Conservation (phyloP, 2,797 vertebrate genomes). For the Pangasius djambal region DNA sequence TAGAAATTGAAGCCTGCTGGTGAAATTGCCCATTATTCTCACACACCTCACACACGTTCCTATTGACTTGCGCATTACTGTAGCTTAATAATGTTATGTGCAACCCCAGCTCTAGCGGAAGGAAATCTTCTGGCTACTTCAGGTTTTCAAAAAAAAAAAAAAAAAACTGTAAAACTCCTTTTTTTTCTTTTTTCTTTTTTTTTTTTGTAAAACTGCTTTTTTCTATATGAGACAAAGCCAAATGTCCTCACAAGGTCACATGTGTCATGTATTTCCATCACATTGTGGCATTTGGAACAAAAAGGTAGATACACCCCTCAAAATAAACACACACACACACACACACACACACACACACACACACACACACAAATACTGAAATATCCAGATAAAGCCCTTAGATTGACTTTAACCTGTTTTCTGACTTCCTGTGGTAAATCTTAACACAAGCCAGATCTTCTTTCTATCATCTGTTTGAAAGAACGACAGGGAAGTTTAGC, state of each 20-base stretch:
- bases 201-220: not conserved
- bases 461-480: slow-evolving; percentile 17
- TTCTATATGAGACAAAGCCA: not conserved
- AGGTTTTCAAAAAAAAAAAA: too few relatives aligned
- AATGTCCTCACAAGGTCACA: not conserved
- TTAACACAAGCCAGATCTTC: slow-evolving; percentile 14
- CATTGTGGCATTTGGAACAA: not conserved
- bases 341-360: not conserved
- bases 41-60: not conserved
- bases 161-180: too few relatives aligned
- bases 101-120: not conserved
- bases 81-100: not conserved
- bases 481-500: slow-evolving; percentile 34
- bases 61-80: not conserved
- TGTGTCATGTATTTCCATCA: not conserved
- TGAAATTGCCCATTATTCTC: not conserved
- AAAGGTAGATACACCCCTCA: not conserved
- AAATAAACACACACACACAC: not conserved
- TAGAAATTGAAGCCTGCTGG: not conserved
- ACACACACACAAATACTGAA: not conserved
- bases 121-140: not conserved
- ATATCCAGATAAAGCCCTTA: slow-evolving; percentile 28
- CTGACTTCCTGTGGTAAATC: slow-evolving; percentile 52
- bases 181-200: too few relatives aligned
- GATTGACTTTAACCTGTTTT: slow-evolving; percentile 16